Evolutionary conservation across 2,888 invertebrate genomes (phyloP), one percentile per base, ranked within the genome.

Genomic region (Drosophila rellima): DNA sequence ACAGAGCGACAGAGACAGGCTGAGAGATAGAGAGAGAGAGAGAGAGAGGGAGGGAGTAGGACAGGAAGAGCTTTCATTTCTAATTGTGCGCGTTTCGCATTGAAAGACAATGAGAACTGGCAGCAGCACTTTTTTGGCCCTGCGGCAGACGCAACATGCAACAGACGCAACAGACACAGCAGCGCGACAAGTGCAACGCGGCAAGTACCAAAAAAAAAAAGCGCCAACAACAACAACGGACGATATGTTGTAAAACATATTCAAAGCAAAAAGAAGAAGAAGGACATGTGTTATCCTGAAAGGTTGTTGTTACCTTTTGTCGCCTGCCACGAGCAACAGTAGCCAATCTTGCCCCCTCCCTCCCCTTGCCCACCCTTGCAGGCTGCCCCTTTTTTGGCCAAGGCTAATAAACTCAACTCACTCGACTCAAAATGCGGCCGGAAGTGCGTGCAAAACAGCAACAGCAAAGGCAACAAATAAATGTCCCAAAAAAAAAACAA

Each of bases 341-440:
- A 56, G 37, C 35, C 37, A 37, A 23, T 11, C 68, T 65, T 70
- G 67, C 56, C 68, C 60, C 15, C 40, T 17, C 15, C 6, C 26
- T 15, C 42, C 40, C 26, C 26, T 3, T 20, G 2, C 20, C 20
- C 20, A 1, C 20, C 20, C 1, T 1, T 6, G 6, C 10, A 2
- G 51, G 40, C 65, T 23, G 23, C 15, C 20, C 13, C 3, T n/a
- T 64, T 48, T 68, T 71, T 35, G 45, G 70, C 59, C 75, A 85
- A 68, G 82, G 88, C 83, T 89, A 88, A 83, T 83, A 83, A 89
- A 83, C 83, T 85, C 69, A 44, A 62, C 80, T 88, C 75, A 83
- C 83, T 85, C 69, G 42, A 62, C 80, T 88, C 75, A 70, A 79
- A 79, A 73, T 84, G 83, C 59, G 80, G 76, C 83, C 83, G 83